A percentile compares a stretch with the other conserved stretches of the same genome.
These are phyloP conservation scores for Herpetotheres cachinnans DNA, from an alignment of 2,113 vertebrate genomes.

Conservation along the genomic window DNA sequence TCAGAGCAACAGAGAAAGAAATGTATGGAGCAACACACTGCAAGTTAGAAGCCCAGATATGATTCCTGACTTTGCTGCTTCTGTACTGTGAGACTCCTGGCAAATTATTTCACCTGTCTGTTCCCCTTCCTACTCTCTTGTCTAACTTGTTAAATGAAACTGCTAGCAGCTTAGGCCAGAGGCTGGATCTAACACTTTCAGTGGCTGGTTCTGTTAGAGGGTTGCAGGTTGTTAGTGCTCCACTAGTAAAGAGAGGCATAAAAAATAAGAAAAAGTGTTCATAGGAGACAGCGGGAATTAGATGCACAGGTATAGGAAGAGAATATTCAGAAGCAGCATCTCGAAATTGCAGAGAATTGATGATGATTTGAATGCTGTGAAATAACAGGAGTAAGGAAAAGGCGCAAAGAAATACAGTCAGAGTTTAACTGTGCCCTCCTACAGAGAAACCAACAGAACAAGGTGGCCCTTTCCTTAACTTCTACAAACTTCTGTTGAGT, in stretches of 20 bases:
- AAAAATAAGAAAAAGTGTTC: not conserved
- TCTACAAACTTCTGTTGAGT: conserved; percentile 43
- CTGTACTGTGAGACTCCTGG: not conserved
- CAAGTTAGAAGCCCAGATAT: not conserved
- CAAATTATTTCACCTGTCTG: not conserved
- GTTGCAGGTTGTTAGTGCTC: not conserved
- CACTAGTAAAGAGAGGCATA: not conserved
- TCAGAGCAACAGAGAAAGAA: not conserved
- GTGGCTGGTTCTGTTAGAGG: not conserved
- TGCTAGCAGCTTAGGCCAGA: not conserved
- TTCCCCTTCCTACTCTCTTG: not conserved
- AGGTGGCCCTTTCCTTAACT: not conserved
- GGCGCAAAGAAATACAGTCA: not conserved
- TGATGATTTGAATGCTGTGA: not conserved
- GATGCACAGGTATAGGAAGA: not conserved
- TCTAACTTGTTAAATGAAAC: not conserved
- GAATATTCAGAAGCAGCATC: not conserved
- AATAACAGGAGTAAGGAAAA: not conserved
- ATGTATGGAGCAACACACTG: not conserved
- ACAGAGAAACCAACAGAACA: not conserved
- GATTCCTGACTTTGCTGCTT: not conserved
- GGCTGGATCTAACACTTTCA: not conserved
- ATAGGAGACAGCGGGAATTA: not conserved
- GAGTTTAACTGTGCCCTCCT: not conserved
- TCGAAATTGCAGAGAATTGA: not conserved